phyloP scores from a whole-genome alignment of 1,140 invertebrate genomes.

The Conus ventricosus region DNA sequence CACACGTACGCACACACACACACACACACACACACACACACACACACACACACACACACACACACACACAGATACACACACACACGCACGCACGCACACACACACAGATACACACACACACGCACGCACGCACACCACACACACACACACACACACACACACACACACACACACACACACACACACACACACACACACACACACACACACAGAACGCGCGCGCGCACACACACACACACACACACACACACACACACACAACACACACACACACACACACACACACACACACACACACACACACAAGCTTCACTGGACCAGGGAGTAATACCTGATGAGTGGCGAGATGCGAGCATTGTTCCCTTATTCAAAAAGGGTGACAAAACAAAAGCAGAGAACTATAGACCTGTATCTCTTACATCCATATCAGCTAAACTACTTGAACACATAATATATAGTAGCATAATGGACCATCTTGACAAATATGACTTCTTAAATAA shows the following conservation, averaged over 20 bases:
- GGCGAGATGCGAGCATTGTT: too few species aligned
- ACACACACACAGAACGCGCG: background rate
- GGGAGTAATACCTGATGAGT: too few species aligned
- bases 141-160: background rate
- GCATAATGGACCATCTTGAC: too few species aligned
- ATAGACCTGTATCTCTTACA: too few species aligned
- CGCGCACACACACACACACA: background rate
- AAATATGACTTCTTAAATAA: too few species aligned
- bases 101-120: background rate
- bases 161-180: background rate
- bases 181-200: background rate
- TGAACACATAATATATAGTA: too few species aligned
- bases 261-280: background rate
- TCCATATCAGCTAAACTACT: too few species aligned
- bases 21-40: background rate
- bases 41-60: background rate
- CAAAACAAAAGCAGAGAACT: too few species aligned
- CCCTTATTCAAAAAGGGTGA: too few species aligned
- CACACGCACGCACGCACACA: background rate
- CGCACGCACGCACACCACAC: background rate
- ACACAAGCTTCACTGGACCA: too few species aligned
- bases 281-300: background rate
- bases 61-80: constrained; percentile 15
- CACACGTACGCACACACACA: background rate
- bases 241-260: background rate